Evolutionary conservation across 1,140 invertebrate genomes (phyloP), one percentile per base, ranked within the genome.

Genomic region (Tigriopus japonicus): DNA sequence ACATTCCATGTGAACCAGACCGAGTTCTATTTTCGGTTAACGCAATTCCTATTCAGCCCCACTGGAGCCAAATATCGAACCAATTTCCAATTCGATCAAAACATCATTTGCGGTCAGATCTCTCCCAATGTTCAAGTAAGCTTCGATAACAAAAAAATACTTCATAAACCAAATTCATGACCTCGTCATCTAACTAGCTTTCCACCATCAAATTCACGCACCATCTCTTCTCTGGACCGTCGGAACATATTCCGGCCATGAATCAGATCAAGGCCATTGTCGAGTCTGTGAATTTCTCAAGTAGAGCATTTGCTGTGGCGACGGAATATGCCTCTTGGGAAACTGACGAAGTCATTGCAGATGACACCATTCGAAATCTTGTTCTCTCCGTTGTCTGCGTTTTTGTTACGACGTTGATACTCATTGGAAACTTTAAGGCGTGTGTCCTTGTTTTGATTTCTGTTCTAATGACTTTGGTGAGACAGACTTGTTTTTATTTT

Each of bases 361-460:
- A 75, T 45, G 84, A 87, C 72, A 78, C 91, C 3, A 78, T 82
- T 49, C 75, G 85, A 62, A 92, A 92, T 72, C 74, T 90, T 51
- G 75, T 80, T 42, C 69, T 90, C 54, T 86, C 86, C 0, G 72
- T 88, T 56, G 65, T 82, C 6, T 86, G 85, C 67, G 86, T 92
- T 1, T 84, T 90, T 77, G 66, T 80, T 17, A 87, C 84, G 52
- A 87, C 87, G 6, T 68, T 82, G 1, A 66, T 88, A 1, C 72
- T 91, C 15, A 85, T 90, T 66, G 84, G 83, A 14, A 84, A 89
- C 69, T 64, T 84, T 0, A 79, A 80, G 71, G 83, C 81, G 59
- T 86, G 83, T 72, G 75, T 81, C 63, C 85, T 83, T 78, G 86
- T 86, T 66, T 81, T 85, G 65, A 69, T 81, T 43, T 87, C 81